phyloP scores from a whole-genome alignment of 2,113 vertebrate genomes.

The Mastomys natalensis region DNA sequence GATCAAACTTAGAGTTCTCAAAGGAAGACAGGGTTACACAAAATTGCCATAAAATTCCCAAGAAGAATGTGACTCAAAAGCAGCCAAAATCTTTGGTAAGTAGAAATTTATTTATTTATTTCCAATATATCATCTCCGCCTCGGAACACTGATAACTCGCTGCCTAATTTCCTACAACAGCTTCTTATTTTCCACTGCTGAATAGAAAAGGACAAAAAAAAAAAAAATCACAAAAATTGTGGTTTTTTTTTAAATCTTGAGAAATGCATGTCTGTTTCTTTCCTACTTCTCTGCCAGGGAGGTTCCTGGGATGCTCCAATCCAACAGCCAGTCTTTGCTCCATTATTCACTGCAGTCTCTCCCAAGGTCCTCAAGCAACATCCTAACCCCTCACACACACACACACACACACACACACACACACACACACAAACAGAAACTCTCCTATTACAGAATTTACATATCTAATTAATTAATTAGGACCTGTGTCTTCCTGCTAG shows the following conservation, averaged over 20 bases:
- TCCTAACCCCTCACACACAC: background rate
- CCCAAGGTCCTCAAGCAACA: background rate
- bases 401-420: too few relatives aligned
- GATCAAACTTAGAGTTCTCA: slow-evolving; percentile 64
- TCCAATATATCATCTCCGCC: slow-evolving; percentile 12
- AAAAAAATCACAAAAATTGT: background rate
- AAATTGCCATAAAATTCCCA: slow-evolving; percentile 54
- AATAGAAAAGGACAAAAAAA: slow-evolving; percentile 37
- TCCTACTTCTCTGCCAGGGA: background rate
- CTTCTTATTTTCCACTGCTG: background rate
- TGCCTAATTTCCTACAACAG: background rate
- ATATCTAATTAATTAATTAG: background rate
- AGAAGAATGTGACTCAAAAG: background rate
- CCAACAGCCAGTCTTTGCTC: background rate
- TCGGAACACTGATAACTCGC: slow-evolving; percentile 6
- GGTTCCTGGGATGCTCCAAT: background rate
- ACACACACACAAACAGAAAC: background rate
- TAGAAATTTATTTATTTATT: slow-evolving; percentile 37
- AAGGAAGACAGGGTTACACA: slow-evolving; percentile 34
- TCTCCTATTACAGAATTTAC: background rate
- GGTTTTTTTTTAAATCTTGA: slow-evolving; percentile 8
- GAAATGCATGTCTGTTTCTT: background rate
- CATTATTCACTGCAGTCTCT: background rate
- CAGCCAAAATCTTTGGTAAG: slow-evolving; percentile 33
- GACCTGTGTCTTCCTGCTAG: background rate